A percentile compares a stretch with the other conserved stretches of the same genome.
Evolutionary conservation across 2,888 invertebrate species (phyloP).

Genomic region (Megaustenia siamemsis): DNA sequence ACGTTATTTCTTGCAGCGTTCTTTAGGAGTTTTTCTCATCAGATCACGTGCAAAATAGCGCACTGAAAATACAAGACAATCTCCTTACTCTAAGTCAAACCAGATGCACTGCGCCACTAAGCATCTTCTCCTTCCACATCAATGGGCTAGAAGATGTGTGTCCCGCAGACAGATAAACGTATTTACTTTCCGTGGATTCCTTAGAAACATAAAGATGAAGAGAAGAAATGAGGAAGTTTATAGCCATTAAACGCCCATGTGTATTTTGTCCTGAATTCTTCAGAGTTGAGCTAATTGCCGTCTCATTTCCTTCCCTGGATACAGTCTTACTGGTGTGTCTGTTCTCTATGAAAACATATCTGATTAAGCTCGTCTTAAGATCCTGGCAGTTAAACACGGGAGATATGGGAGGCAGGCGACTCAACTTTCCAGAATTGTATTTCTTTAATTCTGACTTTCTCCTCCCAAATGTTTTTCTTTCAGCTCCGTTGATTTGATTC

Average conservation of each 20-base stretch:
- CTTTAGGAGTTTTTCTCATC: neutral
- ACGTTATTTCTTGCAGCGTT: neutral
- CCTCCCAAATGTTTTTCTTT: neutral
- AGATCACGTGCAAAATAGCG: neutral
- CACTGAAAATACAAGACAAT: neutral
- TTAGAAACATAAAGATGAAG: conserved; percentile 25
- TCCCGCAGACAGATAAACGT: neutral
- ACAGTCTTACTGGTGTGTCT: conserved; percentile 32
- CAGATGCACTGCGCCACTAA: neutral
- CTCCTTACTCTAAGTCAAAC: neutral
- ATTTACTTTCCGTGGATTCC: conserved; percentile 3
- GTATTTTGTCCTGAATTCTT: conserved; percentile 27
- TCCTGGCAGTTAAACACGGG: conserved; percentile 14
- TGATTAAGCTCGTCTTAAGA: conserved; percentile 20
- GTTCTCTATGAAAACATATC: conserved; percentile 36
- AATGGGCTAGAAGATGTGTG: neutral
- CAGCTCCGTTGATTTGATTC: neutral
- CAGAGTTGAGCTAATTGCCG: conserved; percentile 29
- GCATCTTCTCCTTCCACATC: neutral
- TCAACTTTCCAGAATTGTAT: neutral
- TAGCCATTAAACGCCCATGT: conserved; percentile 37
- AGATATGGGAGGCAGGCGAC: conserved; percentile 13
- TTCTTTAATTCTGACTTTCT: neutral
- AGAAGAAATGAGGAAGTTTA: conserved; percentile 20
- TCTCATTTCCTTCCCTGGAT: conserved; percentile 32